Evolutionary conservation across 2,797 vertebrate species (phyloP).

Genomic region (Anisognathus igniventris): DNA sequence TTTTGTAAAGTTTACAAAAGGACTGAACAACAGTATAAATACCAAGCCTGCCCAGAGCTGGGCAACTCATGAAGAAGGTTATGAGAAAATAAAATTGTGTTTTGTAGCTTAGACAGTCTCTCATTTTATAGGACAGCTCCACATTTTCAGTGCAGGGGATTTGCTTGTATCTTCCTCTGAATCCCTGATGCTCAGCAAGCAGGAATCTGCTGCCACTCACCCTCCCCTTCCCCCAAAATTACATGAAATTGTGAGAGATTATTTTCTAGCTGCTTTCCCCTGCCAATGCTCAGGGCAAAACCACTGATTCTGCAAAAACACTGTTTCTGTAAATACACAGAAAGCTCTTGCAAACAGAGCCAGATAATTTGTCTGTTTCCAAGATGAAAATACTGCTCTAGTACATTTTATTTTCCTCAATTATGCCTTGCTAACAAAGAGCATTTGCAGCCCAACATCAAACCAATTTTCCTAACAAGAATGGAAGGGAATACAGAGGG

Average conservation of each 20-base stretch:
- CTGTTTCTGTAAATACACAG: not conserved
- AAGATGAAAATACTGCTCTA: not conserved
- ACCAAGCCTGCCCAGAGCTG: not conserved
- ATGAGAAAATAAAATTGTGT: not conserved
- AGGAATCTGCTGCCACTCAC: not conserved
- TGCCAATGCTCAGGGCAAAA: not conserved
- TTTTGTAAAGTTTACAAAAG: not conserved
- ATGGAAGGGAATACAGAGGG: conserved; percentile 12
- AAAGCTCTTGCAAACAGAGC: not conserved
- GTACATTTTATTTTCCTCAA: not conserved
- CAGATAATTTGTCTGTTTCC: not conserved
- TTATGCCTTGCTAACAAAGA: conserved; percentile 4
- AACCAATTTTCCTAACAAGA: conserved; percentile 46
- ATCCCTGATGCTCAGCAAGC: not conserved
- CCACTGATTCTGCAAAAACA: not conserved
- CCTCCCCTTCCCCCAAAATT: not conserved
- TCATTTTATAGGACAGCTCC: not conserved
- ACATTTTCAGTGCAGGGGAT: not conserved
- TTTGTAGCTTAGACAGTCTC: not conserved
- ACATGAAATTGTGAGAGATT: not conserved
- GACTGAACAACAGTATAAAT: not conserved
- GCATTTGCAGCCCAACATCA: conserved; percentile 2
- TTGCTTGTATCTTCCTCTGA: not conserved
- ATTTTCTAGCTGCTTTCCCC: not conserved
- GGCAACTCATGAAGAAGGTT: not conserved